These are phyloP conservation scores for Clostera curtula DNA, from an alignment of 2,888 invertebrate genomes.

Conservation along the genomic window DNA sequence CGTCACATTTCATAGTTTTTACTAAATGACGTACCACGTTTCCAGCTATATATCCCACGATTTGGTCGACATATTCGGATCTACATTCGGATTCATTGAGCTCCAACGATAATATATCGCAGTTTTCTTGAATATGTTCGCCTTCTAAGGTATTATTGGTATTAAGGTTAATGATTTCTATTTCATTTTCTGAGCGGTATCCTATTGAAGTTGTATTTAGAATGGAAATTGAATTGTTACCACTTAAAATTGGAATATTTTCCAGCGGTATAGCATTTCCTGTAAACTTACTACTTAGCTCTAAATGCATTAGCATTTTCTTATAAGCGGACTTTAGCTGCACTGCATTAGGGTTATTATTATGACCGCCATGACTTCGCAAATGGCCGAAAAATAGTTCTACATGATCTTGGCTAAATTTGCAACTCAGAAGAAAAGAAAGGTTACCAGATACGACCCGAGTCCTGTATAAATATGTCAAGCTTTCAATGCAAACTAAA, in stretches of 20 bases:
- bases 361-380: constrained; percentile 9
- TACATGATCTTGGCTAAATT: constrained; percentile 9
- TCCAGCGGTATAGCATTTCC: constrained; percentile 13
- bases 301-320: constrained; percentile 7
- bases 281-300: constrained; percentile 4
- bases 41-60: constrained; percentile 10
- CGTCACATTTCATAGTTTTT: constrained; percentile 7
- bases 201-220: constrained; percentile 1
- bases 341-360: constrained; percentile 14
- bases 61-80: constrained; percentile 6
- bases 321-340: constrained; percentile 12
- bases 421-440: neutral
- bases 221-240: constrained; percentile 3
- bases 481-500: constrained; percentile 1
- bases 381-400: constrained; percentile 10
- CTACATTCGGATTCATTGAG: constrained; percentile 2
- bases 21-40: constrained; percentile 5
- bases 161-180: constrained; percentile 1
- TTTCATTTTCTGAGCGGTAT: constrained; percentile 1
- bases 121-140: constrained; percentile 2
- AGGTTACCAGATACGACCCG: neutral
- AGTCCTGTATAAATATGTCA: neutral
- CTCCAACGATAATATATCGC: constrained; percentile 2
- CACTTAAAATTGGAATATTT: constrained; percentile 7
- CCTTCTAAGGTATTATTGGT: constrained; percentile 1